Base-by-base conservation (phyloP, 2,888 invertebrate species). In the Heliconius hortense region DNA sequence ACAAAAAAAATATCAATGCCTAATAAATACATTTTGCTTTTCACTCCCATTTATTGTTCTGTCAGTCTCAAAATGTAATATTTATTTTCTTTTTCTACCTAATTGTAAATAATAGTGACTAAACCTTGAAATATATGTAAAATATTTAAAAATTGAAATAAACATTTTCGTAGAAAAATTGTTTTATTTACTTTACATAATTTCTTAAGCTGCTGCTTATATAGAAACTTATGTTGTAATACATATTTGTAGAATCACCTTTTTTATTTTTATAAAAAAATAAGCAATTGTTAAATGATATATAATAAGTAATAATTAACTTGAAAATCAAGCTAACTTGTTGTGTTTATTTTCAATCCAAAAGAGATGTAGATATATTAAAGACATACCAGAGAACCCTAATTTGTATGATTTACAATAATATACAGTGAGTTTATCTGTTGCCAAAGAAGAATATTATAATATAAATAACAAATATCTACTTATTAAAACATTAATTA, bases 111-210 rank as follows among this genome's bases (percentile, higher is more conserved):
- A 91, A 85, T 88, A 90, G 82, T 82, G 83, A 82, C 86, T 85
- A 84, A 81, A 80, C 80, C 80, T 86, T 86, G 72, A 85, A 82
- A 85, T 89, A 86, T 88, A 87, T 92, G 89, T 92, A 91, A 88
- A 89, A 86, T 89, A 88, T 86, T 87, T 91, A 91, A 92, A 91
- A 89, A 91, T 90, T 90, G 86, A 91, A 93, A 91, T 92, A 93
- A 93, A 92, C 83, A 90, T 87, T 92, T 93, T 93, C 89, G 88
- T 93, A 93, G 92, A 89, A 88, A 87, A 82, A 82, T 68, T 81
- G 79, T 87, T 86, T 87, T 84, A 83, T 88, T 89, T 87, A 31
- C 81, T 81, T 81, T 74, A 74, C 43, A 75, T 64, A 26, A 60
- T 63, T 68, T 26, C 53, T 66, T 53, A 56, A 68, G 73, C 53